These are phyloP conservation scores for Rallus crepitans DNA, from an alignment of 2,797 vertebrate genomes.

Conservation along the genomic window DNA sequence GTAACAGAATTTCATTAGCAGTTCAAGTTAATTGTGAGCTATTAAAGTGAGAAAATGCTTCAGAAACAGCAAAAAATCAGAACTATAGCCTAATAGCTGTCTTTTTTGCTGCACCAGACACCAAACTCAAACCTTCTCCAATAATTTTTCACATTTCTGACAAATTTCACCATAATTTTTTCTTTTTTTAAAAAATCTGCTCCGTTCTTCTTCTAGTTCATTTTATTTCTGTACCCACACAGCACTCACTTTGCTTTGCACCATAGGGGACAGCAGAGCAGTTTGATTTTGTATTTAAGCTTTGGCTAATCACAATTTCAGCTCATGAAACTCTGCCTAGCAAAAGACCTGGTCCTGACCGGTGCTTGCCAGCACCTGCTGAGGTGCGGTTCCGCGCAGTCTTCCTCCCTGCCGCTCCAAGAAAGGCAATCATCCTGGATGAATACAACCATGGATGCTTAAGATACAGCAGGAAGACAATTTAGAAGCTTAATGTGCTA, in stretches of 20 bases:
- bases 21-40: neutral
- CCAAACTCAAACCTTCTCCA: neutral
- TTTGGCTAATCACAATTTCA: neutral
- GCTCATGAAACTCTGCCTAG: neutral
- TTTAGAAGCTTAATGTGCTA: slow-evolving; percentile 3
- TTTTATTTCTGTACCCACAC: neutral
- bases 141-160: neutral
- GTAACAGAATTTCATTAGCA: neutral
- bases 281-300: neutral
- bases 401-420: neutral
- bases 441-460: neutral
- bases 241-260: neutral
- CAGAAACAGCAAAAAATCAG: neutral
- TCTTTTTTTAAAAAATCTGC: neutral
- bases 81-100: neutral
- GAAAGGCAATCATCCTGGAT: neutral
- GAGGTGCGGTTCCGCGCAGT: neutral
- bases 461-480: neutral
- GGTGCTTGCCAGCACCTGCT: neutral
- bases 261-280: neutral
- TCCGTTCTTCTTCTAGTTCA: neutral
- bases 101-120: neutral
- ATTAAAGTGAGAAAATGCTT: neutral
- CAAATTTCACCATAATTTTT: neutral
- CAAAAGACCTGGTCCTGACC: accelerated